Percentiles rank a stretch among this genome's conserved stretches.
Conservation (phyloP, 2,797 vertebrate genomes). For the Hydrocynus forskahlii region DNA sequence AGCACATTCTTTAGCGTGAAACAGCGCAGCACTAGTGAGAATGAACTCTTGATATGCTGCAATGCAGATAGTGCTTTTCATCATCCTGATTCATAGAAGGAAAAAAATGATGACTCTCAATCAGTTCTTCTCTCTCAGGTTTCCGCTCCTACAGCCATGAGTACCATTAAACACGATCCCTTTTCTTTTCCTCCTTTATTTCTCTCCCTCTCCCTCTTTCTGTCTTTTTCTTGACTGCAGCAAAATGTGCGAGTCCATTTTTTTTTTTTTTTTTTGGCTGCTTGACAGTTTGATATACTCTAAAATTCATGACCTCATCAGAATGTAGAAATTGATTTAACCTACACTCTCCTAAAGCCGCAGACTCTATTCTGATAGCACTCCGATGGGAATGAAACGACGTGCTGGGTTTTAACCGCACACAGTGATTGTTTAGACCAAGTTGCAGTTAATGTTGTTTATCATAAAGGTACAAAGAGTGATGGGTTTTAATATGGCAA, state of each 20-base stretch:
- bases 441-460: constrained; percentile 10
- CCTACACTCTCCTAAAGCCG: constrained; percentile 69
- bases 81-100: constrained; percentile 52
- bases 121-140: constrained; percentile 60
- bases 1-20: constrained; percentile 59
- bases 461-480: constrained; percentile 7
- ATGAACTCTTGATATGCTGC: constrained; percentile 71
- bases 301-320: constrained; percentile 78
- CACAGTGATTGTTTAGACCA: constrained; percentile 1
- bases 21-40: constrained; percentile 58
- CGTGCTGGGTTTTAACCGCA: constrained; percentile 15
- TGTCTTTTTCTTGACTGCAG: constrained; percentile 67
- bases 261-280: constrained; percentile 52
- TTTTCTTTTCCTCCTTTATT: constrained; percentile 28
- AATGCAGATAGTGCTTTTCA: constrained; percentile 76
- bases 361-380: constrained; percentile 60
- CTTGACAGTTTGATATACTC: constrained; percentile 71
- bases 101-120: constrained; percentile 64
- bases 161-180: constrained; percentile 70
- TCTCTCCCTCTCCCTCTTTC: neutral
- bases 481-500: constrained; percentile 7
- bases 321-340: constrained; percentile 77
- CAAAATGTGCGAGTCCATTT: constrained; percentile 62
- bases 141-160: constrained; percentile 70
- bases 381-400: constrained; percentile 4